Conservation (phyloP, 2,797 vertebrate species). For the Buphagus erythrorhynchus region DNA sequence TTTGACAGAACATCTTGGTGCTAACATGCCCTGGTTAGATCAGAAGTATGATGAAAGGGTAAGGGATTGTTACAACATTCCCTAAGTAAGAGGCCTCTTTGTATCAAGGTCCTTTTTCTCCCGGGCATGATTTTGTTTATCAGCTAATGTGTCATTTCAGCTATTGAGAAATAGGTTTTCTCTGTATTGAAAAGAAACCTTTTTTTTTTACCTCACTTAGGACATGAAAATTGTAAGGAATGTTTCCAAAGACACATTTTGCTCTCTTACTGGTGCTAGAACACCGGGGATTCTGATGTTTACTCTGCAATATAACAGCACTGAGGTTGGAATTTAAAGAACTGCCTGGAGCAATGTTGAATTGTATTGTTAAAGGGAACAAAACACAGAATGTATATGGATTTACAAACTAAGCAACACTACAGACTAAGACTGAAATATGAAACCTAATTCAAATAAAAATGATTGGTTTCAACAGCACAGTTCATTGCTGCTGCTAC, state of each 20-base stretch:
- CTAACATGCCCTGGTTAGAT: slow-evolving; percentile 68
- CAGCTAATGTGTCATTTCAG: slow-evolving; percentile 71
- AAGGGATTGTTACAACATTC: slow-evolving; percentile 54
- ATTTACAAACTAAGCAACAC: slow-evolving; percentile 54
- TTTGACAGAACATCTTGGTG: slow-evolving; percentile 73
- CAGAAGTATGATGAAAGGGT: slow-evolving; percentile 40
- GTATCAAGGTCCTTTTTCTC: slow-evolving; percentile 40
- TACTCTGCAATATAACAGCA: slow-evolving; percentile 61
- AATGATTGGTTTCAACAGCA: slow-evolving; percentile 62
- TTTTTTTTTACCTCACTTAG: slow-evolving; percentile 84
- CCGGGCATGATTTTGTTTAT: slow-evolving; percentile 75
- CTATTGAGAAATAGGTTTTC: slow-evolving; percentile 10
- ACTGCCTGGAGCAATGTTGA: slow-evolving; percentile 35
- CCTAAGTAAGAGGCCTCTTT: slow-evolving; percentile 48
- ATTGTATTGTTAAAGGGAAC: slow-evolving; percentile 77
- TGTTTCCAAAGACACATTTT: slow-evolving; percentile 72
- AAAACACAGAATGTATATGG: slow-evolving; percentile 66
- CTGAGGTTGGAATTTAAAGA: slow-evolving; percentile 65
- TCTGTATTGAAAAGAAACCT: not conserved
- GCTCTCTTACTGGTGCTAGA: slow-evolving; percentile 70
- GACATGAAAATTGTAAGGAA: slow-evolving; percentile 73
- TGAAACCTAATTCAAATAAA: slow-evolving; percentile 56
- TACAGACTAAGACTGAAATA: slow-evolving; percentile 39
- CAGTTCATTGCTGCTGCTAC: slow-evolving; percentile 79
- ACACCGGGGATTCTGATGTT: slow-evolving; percentile 61